A percentile compares a stretch with the other conserved stretches of the same genome.
phyloP scores from a whole-genome alignment of 92 coral and sea anemone species.

The Nematostella vectensis region DNA sequence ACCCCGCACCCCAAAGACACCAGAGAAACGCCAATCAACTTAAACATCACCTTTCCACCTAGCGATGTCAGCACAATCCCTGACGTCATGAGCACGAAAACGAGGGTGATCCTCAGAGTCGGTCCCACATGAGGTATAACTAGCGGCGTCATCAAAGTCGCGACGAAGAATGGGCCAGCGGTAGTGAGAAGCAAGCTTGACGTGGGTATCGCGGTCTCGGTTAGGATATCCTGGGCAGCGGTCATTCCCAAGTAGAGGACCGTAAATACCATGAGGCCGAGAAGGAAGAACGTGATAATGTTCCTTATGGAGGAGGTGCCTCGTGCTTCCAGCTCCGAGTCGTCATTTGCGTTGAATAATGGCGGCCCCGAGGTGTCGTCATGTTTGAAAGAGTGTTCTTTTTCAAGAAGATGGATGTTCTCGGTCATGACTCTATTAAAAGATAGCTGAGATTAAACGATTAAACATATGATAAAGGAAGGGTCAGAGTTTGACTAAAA shows the following conservation, averaged over 20 bases:
- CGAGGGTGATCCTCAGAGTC: conserved; percentile 24
- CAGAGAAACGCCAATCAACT: conserved; percentile 42
- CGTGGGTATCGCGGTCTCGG: conserved; percentile 50
- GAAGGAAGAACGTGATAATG: conserved; percentile 2
- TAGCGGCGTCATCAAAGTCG: conserved; percentile 39
- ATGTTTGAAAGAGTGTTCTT: no score
- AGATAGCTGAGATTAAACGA: no score
- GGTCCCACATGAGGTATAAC: conserved; percentile 27
- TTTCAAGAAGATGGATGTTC: no score
- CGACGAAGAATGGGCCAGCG: conserved; percentile 49
- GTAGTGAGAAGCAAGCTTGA: conserved; percentile 45
- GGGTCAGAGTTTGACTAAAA: no score
- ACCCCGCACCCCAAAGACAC: conserved; percentile 49
- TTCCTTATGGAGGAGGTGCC: conserved; percentile 1
- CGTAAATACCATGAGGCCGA: conserved; percentile 19
- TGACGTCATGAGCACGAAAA: conserved; percentile 15
- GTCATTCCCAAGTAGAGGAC: conserved; percentile 39
- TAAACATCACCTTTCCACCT: conserved; percentile 18
- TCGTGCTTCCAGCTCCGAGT: no score
- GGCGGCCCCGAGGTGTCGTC: no score
- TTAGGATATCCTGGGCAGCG: conserved; percentile 67
- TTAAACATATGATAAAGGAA: no score
- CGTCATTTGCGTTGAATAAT: no score
- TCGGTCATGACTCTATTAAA: no score
- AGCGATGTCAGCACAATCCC: conserved; percentile 44